Evolutionary conservation across 2,888 invertebrate genomes (phyloP).

Genomic region (Diaphora mendica): DNA sequence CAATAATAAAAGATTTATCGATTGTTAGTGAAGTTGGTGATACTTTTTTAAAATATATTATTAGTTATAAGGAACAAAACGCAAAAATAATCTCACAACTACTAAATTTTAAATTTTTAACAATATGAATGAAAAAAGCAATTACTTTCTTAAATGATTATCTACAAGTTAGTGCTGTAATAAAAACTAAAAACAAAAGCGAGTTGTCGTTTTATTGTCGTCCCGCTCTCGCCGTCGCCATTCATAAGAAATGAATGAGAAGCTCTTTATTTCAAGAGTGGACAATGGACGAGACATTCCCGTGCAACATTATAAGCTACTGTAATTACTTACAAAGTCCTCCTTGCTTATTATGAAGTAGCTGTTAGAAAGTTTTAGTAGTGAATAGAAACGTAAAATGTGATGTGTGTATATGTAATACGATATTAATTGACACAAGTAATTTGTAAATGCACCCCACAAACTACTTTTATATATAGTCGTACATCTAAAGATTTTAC

Average conservation of each 20-base stretch:
- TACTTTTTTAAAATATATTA: too few relatives aligned
- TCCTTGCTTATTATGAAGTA: neutral
- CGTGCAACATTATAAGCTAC: constrained; percentile 1
- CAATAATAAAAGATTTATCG: too few relatives aligned
- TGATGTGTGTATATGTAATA: too few relatives aligned
- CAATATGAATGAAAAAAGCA: neutral
- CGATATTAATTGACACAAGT: too few relatives aligned
- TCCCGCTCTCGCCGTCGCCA: neutral
- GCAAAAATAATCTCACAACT: too few relatives aligned
- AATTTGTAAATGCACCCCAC: too few relatives aligned
- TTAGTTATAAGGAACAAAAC: too few relatives aligned
- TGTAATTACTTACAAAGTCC: constrained; percentile 9
- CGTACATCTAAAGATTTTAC: too few relatives aligned
- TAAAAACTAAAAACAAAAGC: constrained; percentile 12
- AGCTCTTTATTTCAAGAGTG: constrained; percentile 33
- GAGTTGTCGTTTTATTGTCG: neutral
- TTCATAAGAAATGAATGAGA: constrained; percentile 21
- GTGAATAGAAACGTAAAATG: neutral
- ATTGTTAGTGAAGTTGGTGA: too few relatives aligned
- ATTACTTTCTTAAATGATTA: neutral
- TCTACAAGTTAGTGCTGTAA: neutral
- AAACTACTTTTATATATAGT: too few relatives aligned
- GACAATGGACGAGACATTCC: constrained; percentile 30
- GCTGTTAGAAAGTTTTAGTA: neutral
- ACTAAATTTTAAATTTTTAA: too few relatives aligned